Percentiles rank a stretch among this genome's conserved stretches.
Evolutionary conservation across 1,140 invertebrate genomes (phyloP).

Genomic region (Bombus superbus): DNA sequence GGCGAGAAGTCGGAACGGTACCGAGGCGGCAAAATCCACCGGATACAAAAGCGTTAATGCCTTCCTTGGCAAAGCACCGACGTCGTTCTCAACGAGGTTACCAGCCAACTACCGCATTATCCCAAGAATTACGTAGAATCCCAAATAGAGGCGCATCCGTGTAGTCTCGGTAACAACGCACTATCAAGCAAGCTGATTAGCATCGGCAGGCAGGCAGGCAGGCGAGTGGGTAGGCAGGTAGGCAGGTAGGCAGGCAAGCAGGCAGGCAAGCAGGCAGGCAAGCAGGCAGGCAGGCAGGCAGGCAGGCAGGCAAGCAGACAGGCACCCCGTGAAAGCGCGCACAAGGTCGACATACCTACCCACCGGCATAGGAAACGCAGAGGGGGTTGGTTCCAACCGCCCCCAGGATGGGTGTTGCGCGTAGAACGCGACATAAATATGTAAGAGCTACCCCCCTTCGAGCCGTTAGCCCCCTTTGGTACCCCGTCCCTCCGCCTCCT

Average conservation of each 20-base stretch:
- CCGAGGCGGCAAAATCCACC: not conserved
- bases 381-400: conserved; percentile 62
- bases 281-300: conserved; percentile 21
- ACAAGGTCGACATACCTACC: conserved; percentile 65
- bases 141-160: not conserved
- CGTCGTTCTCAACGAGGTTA: conserved; percentile 29
- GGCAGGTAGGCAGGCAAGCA: conserved; percentile 23
- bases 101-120: conserved; percentile 10
- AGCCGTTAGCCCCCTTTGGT: conserved; percentile 69
- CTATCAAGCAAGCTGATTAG: conserved; percentile 63
- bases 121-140: conserved; percentile 25
- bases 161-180: conserved; percentile 30
- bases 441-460: conserved; percentile 80
- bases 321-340: conserved; percentile 56
- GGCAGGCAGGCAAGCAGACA: conserved; percentile 27
- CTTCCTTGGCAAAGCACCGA: conserved; percentile 13
- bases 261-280: conserved; percentile 19
- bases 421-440: conserved; percentile 79
- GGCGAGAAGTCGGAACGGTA: too few species aligned
- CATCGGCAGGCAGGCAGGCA: conserved; percentile 44
- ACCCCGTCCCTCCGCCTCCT: conserved; percentile 55
- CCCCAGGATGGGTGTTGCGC: conserved; percentile 68
- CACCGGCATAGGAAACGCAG: conserved; percentile 42
- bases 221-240: conserved; percentile 13
- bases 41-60: not conserved